phyloP scores from a whole-genome alignment of 2,888 invertebrate genomes.

The Cephonodes hylas region DNA sequence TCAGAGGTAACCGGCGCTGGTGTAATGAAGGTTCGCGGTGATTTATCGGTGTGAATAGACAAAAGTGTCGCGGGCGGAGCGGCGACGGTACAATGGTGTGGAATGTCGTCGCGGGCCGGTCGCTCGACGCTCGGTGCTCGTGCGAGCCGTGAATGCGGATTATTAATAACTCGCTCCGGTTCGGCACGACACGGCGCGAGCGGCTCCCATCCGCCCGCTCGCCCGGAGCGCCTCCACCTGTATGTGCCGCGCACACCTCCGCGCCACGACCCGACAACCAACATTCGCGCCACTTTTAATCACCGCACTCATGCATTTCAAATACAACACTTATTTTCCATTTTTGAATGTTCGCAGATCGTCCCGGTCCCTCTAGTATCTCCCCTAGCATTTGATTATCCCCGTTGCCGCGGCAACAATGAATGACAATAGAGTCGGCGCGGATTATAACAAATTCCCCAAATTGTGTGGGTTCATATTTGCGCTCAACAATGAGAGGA shows the following conservation, averaged over 20 bases:
- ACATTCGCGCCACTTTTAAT: constrained; percentile 62
- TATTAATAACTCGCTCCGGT: constrained; percentile 76
- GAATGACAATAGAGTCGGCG: constrained; percentile 68
- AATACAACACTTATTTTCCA: constrained; percentile 19
- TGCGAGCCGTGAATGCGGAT: constrained; percentile 76
- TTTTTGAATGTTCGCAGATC: constrained; percentile 52
- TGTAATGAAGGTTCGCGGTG: constrained; percentile 68
- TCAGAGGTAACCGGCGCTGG: constrained; percentile 75
- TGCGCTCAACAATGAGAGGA: constrained; percentile 74
- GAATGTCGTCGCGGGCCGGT: constrained; percentile 76
- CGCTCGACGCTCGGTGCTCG: constrained; percentile 64
- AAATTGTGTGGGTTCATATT: constrained; percentile 79
- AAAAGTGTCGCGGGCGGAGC: constrained; percentile 78
- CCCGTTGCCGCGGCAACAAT: constrained; percentile 54
- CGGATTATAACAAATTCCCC: constrained; percentile 78
- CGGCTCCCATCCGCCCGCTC: constrained; percentile 58
- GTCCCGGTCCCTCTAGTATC: constrained; percentile 42
- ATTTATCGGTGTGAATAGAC: constrained; percentile 79
- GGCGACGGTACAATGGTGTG: constrained; percentile 70
- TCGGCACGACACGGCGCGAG: constrained; percentile 46
- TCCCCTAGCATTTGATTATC: constrained; percentile 54
- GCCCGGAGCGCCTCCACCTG: constrained; percentile 73
- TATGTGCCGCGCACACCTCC: constrained; percentile 50
- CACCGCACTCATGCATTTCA: constrained; percentile 45
- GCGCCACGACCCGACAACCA: constrained; percentile 17